A percentile compares a stretch with the other conserved stretches of the same genome.
Evolutionary conservation across 2,113 vertebrate species (phyloP).

Genomic region (Carlito syrichta): DNA sequence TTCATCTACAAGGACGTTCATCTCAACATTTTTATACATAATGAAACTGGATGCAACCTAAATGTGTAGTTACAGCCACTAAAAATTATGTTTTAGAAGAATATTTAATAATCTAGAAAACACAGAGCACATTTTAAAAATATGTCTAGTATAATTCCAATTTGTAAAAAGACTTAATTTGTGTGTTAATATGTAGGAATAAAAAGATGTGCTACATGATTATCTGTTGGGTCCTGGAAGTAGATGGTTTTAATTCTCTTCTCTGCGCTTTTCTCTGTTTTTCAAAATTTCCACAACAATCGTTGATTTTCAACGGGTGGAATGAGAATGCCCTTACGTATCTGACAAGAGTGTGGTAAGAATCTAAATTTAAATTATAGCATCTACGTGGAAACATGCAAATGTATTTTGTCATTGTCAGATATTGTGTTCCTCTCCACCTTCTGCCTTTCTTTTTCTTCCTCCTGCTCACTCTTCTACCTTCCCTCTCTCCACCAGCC

Average conservation of each 20-base stretch:
- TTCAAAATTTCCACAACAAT: neutral
- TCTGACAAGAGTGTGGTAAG: neutral
- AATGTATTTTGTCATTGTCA: neutral
- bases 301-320: neutral
- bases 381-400: neutral
- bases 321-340: neutral
- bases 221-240: neutral
- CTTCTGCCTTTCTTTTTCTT: neutral
- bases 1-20: neutral
- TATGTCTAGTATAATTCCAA: neutral
- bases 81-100: conserved; percentile 30
- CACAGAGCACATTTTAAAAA: neutral
- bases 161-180: neutral
- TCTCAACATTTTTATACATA: neutral
- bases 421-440: neutral
- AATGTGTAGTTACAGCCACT: neutral
- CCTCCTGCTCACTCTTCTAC: neutral
- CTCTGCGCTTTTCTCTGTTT: neutral
- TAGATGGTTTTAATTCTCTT: neutral
- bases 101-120: neutral
- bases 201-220: neutral
- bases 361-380: neutral
- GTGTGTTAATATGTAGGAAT: neutral
- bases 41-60: neutral
- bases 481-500: neutral